Evolutionary conservation across 2,113 vertebrate genomes (phyloP).

Genomic region (Equus przewalskii): DNA sequence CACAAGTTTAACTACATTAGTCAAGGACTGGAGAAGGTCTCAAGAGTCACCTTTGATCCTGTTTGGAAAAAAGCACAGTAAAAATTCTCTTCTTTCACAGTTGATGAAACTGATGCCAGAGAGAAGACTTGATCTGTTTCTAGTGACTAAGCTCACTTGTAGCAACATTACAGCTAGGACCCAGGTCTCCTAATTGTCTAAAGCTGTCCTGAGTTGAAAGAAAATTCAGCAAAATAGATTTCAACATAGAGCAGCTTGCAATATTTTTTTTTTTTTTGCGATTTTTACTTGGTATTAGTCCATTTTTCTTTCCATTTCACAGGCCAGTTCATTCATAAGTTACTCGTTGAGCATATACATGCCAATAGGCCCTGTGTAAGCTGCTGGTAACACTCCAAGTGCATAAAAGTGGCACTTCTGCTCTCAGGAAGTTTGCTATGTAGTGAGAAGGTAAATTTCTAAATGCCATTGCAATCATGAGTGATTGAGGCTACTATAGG

Average conservation of each 20-base stretch:
- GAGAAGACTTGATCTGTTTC: neutral
- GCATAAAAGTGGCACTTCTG: neutral
- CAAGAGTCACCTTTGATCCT: constrained; percentile 44
- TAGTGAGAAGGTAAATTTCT: neutral
- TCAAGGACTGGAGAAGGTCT: constrained; percentile 16
- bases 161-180: neutral
- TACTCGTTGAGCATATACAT: neutral
- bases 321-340: neutral
- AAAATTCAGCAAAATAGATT: neutral
- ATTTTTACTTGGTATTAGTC: constrained; percentile 1
- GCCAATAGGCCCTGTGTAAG: neutral
- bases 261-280: neutral
- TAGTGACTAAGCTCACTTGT: neutral
- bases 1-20: constrained; percentile 36
- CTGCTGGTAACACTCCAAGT: neutral
- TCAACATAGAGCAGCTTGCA: neutral
- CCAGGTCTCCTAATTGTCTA: neutral
- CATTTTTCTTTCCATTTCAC: constrained; percentile 35
- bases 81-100: neutral
- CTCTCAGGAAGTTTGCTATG: neutral
- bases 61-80: neutral
- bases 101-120: neutral
- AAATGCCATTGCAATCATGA: neutral
- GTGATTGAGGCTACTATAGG: neutral
- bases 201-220: neutral